Evolutionary conservation across 2,797 vertebrate genomes (phyloP).

Genomic region (Eremophila alpestris): DNA sequence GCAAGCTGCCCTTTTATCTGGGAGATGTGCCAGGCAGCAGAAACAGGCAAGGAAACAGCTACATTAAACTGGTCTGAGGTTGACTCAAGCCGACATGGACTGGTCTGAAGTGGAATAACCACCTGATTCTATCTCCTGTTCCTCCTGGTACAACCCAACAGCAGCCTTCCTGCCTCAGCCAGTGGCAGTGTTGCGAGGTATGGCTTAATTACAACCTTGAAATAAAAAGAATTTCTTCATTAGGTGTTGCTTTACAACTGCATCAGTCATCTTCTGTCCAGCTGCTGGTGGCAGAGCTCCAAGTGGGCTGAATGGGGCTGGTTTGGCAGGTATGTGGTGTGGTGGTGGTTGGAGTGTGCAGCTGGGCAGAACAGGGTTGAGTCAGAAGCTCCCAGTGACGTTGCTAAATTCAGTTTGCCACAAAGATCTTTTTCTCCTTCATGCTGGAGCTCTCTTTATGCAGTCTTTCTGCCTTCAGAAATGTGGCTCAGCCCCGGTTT

Average conservation of each 20-base stretch:
- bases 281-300: background rate
- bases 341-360: background rate
- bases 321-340: background rate
- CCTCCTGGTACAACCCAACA: background rate
- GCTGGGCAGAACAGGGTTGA: background rate
- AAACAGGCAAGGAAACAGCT: background rate
- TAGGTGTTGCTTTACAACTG: background rate
- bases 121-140: background rate
- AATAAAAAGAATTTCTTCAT: conserved; percentile 1
- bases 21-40: background rate
- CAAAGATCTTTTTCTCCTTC: conserved; percentile 30
- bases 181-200: background rate
- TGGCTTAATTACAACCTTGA: conserved; percentile 20
- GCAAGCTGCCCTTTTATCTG: background rate
- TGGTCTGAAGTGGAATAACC: background rate
- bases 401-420: conserved; percentile 18
- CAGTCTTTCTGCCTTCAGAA: conserved; percentile 12
- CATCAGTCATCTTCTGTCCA: conserved; percentile 9
- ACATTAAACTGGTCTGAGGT: background rate
- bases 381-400: background rate
- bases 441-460: conserved; percentile 1
- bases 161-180: background rate
- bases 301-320: background rate
- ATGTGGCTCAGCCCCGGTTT: background rate
- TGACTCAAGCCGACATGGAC: background rate